phyloP scores from a whole-genome alignment of 2,113 vertebrate species.

The Poicephalus meyeri region DNA sequence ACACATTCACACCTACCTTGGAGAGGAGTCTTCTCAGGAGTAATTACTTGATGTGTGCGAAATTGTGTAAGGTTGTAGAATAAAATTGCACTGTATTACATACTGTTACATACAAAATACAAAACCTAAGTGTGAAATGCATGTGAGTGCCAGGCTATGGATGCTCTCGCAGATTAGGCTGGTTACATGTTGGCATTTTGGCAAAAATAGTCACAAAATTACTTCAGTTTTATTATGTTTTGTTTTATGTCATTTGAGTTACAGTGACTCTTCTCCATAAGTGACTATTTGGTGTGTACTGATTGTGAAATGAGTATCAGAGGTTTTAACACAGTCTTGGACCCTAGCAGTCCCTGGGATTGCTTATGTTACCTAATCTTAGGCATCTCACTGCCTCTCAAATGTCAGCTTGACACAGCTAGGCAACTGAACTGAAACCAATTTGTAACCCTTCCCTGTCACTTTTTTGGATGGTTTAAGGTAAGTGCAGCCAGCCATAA shows the following conservation, averaged over 20 bases:
- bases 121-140: not conserved
- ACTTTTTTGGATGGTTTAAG: not conserved
- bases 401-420: not conserved
- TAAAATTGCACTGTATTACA: not conserved
- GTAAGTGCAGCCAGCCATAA: not conserved
- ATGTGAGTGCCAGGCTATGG: not conserved
- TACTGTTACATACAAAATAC: not conserved
- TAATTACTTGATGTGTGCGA: slow-evolving; percentile 24
- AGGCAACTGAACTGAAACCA: not conserved
- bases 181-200: not conserved
- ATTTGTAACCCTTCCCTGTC: not conserved
- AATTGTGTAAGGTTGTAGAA: not conserved
- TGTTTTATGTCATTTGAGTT: not conserved
- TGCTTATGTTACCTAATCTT: not conserved
- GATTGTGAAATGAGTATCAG: not conserved
- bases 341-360: not conserved
- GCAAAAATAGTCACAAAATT: not conserved
- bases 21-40: not conserved
- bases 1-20: not conserved
- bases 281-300: not conserved
- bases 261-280: not conserved
- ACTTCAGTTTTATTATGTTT: not conserved
- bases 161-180: not conserved
- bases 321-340: not conserved
- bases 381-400: not conserved